phyloP scores from a whole-genome alignment of 1,140 invertebrate species.

The Neodiprion lecontei region DNA sequence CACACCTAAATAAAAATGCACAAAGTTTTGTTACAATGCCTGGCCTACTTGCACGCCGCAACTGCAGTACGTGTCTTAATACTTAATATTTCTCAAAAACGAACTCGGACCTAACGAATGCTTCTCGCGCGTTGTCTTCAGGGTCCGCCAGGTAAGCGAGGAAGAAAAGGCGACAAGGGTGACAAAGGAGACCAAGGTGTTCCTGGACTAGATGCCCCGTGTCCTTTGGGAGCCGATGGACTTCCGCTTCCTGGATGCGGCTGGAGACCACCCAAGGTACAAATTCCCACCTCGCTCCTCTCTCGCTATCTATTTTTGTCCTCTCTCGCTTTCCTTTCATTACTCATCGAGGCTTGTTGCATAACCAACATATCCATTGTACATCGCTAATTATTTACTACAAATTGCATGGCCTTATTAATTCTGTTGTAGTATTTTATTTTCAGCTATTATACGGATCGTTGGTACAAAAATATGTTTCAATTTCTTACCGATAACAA shows the following conservation, averaged over 20 bases:
- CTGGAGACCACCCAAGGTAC: slow-evolving; percentile 87
- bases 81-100: too few species aligned
- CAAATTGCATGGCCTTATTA: too few species aligned
- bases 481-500: too few species aligned
- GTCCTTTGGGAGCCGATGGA: slow-evolving; percentile 92
- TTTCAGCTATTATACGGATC: too few species aligned
- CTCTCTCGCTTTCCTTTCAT: too few species aligned
- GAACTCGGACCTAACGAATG: background rate
- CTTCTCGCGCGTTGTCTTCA: slow-evolving; percentile 54
- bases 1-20: slow-evolving; percentile 14
- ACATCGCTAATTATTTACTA: too few species aligned
- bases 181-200: slow-evolving; percentile 95
- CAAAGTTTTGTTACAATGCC: slow-evolving; percentile 35
- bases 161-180: slow-evolving; percentile 88
- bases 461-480: too few species aligned
- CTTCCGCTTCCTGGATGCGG: slow-evolving; percentile 93
- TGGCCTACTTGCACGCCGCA: slow-evolving; percentile 53
- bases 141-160: slow-evolving; percentile 88
- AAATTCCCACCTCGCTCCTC: background rate
- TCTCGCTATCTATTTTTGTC: too few species aligned
- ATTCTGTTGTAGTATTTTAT: too few species aligned
- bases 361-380: too few species aligned
- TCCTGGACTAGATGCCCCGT: slow-evolving; percentile 95
- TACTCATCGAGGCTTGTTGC: too few species aligned
- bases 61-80: background rate